These are phyloP conservation scores for Aphidius colemani DNA, from an alignment of 2,888 invertebrate species.

Conservation along the genomic window DNA sequence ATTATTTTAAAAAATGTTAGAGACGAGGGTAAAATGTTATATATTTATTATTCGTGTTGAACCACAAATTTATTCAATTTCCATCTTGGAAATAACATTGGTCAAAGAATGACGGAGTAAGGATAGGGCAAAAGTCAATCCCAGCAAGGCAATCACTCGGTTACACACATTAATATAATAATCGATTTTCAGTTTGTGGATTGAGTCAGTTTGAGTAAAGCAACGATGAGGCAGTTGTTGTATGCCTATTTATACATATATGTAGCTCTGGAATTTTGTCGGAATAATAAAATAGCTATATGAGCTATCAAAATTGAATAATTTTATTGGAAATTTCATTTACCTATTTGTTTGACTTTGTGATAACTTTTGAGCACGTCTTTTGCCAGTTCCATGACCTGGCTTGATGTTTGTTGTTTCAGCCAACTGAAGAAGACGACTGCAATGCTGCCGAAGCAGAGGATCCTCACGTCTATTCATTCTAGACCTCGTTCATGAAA, in stretches of 20 bases:
- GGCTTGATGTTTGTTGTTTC: slow-evolving; percentile 58
- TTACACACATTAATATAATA: slow-evolving; percentile 8
- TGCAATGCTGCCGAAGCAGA: slow-evolving; percentile 61
- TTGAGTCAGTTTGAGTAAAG: no score
- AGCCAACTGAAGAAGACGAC: slow-evolving; percentile 62
- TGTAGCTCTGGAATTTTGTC: slow-evolving; percentile 5
- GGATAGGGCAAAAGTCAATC: slow-evolving; percentile 3
- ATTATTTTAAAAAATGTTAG: no score
- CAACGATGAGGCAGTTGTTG: neutral
- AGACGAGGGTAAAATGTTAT: no score
- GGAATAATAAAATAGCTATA: slow-evolving; percentile 3
- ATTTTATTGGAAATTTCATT: neutral
- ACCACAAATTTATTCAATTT: slow-evolving; percentile 10
- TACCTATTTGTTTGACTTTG: slow-evolving; percentile 49
- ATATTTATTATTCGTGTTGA: neutral
- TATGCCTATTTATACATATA: neutral
- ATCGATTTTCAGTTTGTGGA: slow-evolving; percentile 15
- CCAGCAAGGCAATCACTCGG: slow-evolving; percentile 5
- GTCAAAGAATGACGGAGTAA: neutral
- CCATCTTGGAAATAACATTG: neutral
- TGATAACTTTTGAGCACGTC: slow-evolving; percentile 57
- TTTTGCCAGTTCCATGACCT: slow-evolving; percentile 54
- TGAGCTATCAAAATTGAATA: neutral
- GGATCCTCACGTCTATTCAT: slow-evolving; percentile 62
- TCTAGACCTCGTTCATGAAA: slow-evolving; percentile 38